Conservation (phyloP, 2,113 vertebrate species). For the Natator depressus region DNA sequence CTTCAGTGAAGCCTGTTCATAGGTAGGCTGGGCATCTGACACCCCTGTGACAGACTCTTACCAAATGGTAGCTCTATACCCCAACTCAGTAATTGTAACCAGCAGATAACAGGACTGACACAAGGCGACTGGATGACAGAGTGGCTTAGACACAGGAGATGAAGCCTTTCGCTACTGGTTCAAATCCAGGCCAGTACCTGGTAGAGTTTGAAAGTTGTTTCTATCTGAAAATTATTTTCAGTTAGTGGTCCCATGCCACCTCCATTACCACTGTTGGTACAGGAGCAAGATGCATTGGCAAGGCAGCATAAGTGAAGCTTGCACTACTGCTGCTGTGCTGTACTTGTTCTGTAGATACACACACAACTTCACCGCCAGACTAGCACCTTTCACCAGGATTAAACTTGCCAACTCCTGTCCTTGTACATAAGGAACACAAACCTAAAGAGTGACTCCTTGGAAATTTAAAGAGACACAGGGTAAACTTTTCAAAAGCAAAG, state of each 20-base stretch:
- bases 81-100: slow-evolving; percentile 54
- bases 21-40: no score
- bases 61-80: slow-evolving; percentile 36
- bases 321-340: background rate
- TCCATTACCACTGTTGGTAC: background rate
- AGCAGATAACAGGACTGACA: slow-evolving; percentile 58
- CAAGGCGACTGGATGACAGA: background rate
- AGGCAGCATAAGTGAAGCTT: background rate
- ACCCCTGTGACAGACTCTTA: background rate
- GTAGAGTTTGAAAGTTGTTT: background rate
- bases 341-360: background rate
- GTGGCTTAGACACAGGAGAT: background rate
- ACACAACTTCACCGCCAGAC: background rate
- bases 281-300: background rate
- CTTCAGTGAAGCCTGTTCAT: no score
- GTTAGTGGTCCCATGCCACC: background rate
- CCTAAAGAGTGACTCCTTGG: background rate
- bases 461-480: background rate
- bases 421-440: background rate
- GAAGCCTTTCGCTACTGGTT: background rate
- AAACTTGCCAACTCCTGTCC: background rate
- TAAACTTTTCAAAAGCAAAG: background rate
- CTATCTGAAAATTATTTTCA: background rate
- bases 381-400: background rate
- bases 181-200: background rate